Percentiles rank a stretch among this genome's conserved stretches.
Evolutionary conservation across 2,888 invertebrate genomes (phyloP).

Genomic region (Venustoraphidia nigricollis): DNA sequence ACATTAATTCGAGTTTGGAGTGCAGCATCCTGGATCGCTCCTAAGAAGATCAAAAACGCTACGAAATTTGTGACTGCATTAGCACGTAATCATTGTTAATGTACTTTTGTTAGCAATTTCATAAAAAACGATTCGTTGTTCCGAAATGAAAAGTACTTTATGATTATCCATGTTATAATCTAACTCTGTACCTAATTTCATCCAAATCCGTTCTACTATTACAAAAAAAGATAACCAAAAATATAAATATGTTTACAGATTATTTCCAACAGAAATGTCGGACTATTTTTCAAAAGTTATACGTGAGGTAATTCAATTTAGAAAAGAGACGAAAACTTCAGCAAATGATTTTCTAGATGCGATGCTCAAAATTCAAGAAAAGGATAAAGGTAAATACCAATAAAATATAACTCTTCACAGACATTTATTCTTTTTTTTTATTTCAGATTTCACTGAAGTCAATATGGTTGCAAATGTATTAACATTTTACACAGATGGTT

Average conservation of each 20-base stretch:
- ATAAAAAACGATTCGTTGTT: too few species aligned
- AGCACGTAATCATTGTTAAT: too few species aligned
- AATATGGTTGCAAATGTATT: conserved; percentile 19
- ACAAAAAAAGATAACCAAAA: background rate
- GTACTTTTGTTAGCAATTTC: too few species aligned
- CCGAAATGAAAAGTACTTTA: too few species aligned
- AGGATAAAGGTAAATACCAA: background rate
- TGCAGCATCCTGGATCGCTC: too few species aligned
- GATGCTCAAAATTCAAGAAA: background rate
- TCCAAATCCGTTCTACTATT: background rate
- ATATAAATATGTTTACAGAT: background rate
- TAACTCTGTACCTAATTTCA: background rate
- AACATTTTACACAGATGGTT: conserved; percentile 27
- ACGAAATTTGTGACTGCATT: too few species aligned
- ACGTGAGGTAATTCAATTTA: background rate
- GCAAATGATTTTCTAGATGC: background rate
- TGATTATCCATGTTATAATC: too few species aligned
- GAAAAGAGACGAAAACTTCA: background rate
- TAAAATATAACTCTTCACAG: background rate
- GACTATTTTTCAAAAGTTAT: background rate
- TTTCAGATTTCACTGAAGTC: conserved; percentile 9
- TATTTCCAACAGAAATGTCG: background rate
- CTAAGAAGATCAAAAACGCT: too few species aligned
- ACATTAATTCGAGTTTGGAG: too few species aligned
- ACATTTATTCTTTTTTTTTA: too few species aligned